A percentile compares a stretch with the other conserved stretches of the same genome.
phyloP scores from a whole-genome alignment of 2,888 invertebrate species.

The Dascillus cervinus region DNA sequence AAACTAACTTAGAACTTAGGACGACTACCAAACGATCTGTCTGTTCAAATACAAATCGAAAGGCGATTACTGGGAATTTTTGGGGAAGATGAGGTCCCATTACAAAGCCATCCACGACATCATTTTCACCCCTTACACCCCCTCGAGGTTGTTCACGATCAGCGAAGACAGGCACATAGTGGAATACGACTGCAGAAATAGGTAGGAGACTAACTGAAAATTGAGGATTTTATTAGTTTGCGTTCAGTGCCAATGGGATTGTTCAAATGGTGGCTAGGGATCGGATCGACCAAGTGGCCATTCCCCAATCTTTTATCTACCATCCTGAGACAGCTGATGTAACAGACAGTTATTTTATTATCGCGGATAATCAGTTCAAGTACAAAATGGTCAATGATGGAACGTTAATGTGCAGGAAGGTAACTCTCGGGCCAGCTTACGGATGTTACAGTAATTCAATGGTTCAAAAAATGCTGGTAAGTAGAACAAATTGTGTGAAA shows the following conservation, averaged over 20 bases:
- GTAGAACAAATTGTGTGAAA: constrained; percentile 1
- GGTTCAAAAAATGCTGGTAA: constrained; percentile 44
- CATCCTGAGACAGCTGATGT: constrained; percentile 33
- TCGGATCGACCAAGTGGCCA: constrained; percentile 55
- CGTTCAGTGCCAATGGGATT: constrained; percentile 4
- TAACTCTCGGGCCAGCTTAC: constrained; percentile 61
- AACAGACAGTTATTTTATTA: constrained; percentile 40
- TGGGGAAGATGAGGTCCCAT: constrained; percentile 57
- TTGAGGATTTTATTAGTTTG: background rate
- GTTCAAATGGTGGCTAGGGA: constrained; percentile 22
- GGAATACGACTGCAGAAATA: constrained; percentile 50
- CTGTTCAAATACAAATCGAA: constrained; percentile 43
- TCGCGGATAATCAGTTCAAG: constrained; percentile 62
- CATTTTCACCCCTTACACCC: constrained; percentile 46
- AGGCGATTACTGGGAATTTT: constrained; percentile 43
- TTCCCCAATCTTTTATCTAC: constrained; percentile 49
- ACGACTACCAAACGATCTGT: constrained; percentile 46
- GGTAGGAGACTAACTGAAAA: constrained; percentile 25
- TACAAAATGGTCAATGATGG: constrained; percentile 58
- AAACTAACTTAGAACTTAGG: too few species aligned
- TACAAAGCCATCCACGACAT: constrained; percentile 50
- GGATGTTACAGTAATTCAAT: constrained; percentile 46
- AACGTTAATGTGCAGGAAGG: constrained; percentile 58
- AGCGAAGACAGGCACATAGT: constrained; percentile 52
- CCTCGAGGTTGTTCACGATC: constrained; percentile 47